phyloP scores from a whole-genome alignment of 2,888 invertebrate species.

The Allolobophora icterica region DNA sequence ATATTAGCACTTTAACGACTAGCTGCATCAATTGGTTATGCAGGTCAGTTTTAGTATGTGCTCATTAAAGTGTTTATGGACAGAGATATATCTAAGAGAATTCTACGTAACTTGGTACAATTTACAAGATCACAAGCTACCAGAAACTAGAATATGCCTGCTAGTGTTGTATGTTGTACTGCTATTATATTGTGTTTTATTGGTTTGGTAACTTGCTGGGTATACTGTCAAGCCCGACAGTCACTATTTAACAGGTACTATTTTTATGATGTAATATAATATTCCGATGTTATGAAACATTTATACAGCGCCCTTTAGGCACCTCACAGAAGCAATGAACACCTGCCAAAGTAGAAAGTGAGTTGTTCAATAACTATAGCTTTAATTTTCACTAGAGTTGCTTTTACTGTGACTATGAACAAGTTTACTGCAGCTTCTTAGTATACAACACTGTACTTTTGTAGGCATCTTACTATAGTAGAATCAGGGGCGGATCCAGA shows the following conservation, averaged over 20 bases:
- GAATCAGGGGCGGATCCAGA: too few species aligned
- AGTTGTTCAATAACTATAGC: neutral
- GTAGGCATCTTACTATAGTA: neutral
- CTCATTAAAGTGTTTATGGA: too few species aligned
- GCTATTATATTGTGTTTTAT: neutral
- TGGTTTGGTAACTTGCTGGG: too few species aligned
- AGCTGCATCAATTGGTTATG: too few species aligned
- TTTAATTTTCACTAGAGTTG: neutral
- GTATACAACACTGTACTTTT: neutral
- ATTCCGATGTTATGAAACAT: too few species aligned
- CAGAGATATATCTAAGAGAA: neutral
- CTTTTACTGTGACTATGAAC: neutral
- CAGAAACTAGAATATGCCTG: neutral
- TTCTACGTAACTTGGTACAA: neutral
- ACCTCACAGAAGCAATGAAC: too few species aligned
- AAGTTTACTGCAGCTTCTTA: neutral
- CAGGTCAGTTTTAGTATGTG: too few species aligned
- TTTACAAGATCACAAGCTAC: neutral
- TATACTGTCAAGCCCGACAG: neutral
- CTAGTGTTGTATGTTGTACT: neutral
- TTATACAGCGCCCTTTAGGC: too few species aligned
- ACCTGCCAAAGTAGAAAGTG: neutral
- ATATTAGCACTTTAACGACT: neutral
- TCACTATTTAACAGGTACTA: too few species aligned
- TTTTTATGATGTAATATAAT: neutral